Evolutionary conservation across 2,797 vertebrate species (phyloP).

Genomic region (Adelosebastes latens): DNA sequence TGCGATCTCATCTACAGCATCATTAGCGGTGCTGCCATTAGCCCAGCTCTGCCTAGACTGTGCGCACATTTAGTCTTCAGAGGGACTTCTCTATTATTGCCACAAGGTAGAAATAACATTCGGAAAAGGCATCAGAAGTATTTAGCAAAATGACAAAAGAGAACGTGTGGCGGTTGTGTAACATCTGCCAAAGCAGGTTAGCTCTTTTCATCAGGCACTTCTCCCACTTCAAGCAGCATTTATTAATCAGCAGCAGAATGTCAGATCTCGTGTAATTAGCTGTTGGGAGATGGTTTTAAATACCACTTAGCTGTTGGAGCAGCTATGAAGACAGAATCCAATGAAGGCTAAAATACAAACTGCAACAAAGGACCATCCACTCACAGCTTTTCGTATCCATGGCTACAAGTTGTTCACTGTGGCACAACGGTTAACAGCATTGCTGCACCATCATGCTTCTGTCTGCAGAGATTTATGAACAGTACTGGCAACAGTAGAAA

Average conservation of each 20-base stretch:
- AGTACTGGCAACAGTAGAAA: background rate
- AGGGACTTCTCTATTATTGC: constrained; percentile 6
- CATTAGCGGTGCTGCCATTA: constrained; percentile 33
- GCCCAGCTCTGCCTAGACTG: background rate
- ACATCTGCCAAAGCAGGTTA: background rate
- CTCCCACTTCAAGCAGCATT: background rate
- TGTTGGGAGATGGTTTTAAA: constrained; percentile 3
- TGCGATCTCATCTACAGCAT: constrained; percentile 9
- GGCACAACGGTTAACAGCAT: background rate
- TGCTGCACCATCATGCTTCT: background rate
- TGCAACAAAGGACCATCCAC: background rate
- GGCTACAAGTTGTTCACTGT: constrained; percentile 6
- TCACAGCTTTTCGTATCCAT: constrained; percentile 13
- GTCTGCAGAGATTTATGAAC: background rate
- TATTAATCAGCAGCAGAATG: constrained; percentile 4
- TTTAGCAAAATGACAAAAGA: background rate
- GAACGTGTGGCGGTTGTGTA: background rate
- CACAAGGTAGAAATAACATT: constrained; percentile 25
- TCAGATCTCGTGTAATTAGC: background rate
- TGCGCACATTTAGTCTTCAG: background rate
- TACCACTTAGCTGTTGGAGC: background rate
- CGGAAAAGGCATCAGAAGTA: background rate
- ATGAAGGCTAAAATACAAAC: background rate
- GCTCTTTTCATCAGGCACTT: constrained; percentile 5
- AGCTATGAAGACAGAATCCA: background rate